A percentile compares a stretch with the other conserved stretches of the same genome.
Conservation (phyloP, 2,113 vertebrate genomes). For the Paradoxurus hermaphroditus region DNA sequence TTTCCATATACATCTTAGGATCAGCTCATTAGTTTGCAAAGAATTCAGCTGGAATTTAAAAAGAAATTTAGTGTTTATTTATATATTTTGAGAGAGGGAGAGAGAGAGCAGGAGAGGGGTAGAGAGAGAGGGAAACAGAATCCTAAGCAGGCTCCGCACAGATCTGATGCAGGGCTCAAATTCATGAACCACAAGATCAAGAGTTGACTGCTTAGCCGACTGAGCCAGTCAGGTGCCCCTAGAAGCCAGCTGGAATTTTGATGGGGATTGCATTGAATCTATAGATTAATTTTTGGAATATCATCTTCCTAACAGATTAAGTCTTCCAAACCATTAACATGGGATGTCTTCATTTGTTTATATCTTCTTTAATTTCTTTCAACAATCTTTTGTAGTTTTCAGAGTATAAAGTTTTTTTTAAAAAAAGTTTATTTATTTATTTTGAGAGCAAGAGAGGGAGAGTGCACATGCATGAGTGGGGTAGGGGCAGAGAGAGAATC, state of each 20-base stretch:
- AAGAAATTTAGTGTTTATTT: too few species aligned
- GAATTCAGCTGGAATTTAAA: background rate
- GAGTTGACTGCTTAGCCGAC: too few species aligned
- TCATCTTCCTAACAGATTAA: slow-evolving; percentile 10
- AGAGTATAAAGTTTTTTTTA: background rate
- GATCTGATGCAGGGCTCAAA: too few species aligned
- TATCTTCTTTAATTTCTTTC: slow-evolving; percentile 32
- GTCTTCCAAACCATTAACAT: background rate
- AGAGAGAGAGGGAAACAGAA: too few species aligned
- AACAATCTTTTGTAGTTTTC: slow-evolving; percentile 1
- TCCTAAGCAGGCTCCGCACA: too few species aligned
- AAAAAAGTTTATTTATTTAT: background rate
- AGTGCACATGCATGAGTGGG: background rate
- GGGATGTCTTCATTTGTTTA: background rate
- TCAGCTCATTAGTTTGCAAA: slow-evolving; percentile 11
- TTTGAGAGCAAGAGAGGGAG: background rate
- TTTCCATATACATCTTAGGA: slow-evolving; percentile 9
- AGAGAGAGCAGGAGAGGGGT: too few species aligned
- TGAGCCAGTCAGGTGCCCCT: too few species aligned
- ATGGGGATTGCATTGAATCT: background rate
- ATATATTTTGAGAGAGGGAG: too few species aligned
- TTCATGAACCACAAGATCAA: too few species aligned
- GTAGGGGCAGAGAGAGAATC: background rate
- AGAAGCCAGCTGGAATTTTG: slow-evolving; percentile 35
- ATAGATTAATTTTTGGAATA: background rate